Conservation (phyloP, 2,797 vertebrate genomes). For the Bryconaethiops microstoma region DNA sequence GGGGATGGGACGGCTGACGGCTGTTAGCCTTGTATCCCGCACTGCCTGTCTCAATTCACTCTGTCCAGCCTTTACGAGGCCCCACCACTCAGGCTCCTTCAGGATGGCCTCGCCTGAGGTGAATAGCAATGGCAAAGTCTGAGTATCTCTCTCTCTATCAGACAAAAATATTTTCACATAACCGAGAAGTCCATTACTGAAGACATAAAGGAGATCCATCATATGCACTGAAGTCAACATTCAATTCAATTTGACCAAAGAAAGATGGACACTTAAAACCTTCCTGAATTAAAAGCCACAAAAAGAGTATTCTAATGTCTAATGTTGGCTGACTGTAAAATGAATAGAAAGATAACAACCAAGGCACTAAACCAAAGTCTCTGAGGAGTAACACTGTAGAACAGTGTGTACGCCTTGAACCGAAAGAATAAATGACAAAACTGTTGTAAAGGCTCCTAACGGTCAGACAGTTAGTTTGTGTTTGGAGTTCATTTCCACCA, state of each 20-base stretch:
- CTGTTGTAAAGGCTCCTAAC: too few species aligned
- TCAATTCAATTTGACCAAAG: background rate
- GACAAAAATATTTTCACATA: constrained; percentile 3
- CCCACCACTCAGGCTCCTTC: constrained; percentile 49
- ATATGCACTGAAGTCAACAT: background rate
- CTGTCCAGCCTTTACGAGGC: constrained; percentile 47
- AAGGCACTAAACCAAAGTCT: too few species aligned
- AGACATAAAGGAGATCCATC: background rate
- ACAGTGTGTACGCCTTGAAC: too few species aligned
- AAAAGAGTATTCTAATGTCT: too few species aligned
- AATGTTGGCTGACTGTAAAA: too few species aligned
- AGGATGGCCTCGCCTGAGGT: constrained; percentile 16
- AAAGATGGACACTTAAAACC: background rate
- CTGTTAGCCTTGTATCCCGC: constrained; percentile 63
- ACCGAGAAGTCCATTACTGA: constrained; percentile 1
- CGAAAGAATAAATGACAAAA: too few species aligned
- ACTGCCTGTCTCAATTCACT: constrained; percentile 55
- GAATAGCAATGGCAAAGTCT: constrained; percentile 28
- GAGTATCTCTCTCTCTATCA: background rate
- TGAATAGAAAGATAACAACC: too few species aligned
- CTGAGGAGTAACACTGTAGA: too few species aligned
- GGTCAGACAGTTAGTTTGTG: too few species aligned
- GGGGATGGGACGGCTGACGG: constrained; percentile 47
- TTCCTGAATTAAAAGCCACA: too few species aligned
- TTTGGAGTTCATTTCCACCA: too few species aligned